Conservation (phyloP, 2,797 vertebrate species). For the Merluccius polli region DNA sequence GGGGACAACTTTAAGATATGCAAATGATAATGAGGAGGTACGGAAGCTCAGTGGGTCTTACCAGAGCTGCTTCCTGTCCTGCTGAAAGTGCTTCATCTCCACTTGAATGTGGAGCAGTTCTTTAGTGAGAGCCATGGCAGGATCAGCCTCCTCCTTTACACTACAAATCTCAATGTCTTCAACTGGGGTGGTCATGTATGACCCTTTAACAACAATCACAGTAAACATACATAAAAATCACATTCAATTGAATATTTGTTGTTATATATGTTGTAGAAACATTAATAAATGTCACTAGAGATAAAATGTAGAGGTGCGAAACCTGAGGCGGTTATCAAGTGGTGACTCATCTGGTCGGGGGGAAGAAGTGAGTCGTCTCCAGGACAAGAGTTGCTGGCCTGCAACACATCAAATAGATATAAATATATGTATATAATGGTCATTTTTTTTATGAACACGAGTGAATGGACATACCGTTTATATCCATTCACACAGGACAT, state of each 20-base stretch:
- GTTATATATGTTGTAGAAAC: background rate
- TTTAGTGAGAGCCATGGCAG: constrained; percentile 56
- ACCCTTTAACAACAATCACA: constrained; percentile 18
- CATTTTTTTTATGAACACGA: background rate
- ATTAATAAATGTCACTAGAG: background rate
- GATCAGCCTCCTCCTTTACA: constrained; percentile 22
- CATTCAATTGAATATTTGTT: background rate
- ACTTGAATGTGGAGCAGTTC: constrained; percentile 79
- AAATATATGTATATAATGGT: background rate
- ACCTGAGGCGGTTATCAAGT: constrained; percentile 52
- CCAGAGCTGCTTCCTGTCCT: constrained; percentile 81
- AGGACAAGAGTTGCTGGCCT: constrained; percentile 2
- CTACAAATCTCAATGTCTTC: constrained; percentile 15
- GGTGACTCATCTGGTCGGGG: constrained; percentile 39
- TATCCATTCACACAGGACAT: background rate
- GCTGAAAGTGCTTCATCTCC: constrained; percentile 79
- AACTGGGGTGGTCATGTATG: background rate
- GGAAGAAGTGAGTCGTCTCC: constrained; percentile 24
- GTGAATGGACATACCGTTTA: background rate
- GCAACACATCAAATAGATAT: background rate
- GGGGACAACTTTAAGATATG: background rate
- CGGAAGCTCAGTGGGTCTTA: constrained; percentile 40
- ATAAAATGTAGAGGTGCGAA: constrained; percentile 1
- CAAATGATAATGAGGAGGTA: background rate
- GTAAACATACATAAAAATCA: background rate